Evolutionary conservation across 2,888 invertebrate genomes (phyloP), one percentile per base, ranked within the genome.

Genomic region (Dorcus hopei): DNA sequence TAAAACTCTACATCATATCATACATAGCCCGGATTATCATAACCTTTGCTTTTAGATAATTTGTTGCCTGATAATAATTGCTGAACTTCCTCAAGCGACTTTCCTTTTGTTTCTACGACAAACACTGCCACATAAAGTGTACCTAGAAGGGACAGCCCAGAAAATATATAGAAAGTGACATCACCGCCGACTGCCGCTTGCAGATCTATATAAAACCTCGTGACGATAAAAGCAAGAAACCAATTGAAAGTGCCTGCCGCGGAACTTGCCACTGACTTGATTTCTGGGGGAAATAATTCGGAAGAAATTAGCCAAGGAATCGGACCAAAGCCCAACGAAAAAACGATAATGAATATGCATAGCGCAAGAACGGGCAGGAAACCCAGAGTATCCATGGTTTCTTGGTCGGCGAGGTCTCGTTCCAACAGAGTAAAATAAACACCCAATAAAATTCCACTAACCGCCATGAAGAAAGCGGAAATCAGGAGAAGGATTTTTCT

Each of bases 231-330:
- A 45, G 90, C 90, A 67, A 91, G 80, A 11, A 89, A 75, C 93
- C 93, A 93, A 75, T 93, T 94, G 52, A 90, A 83, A 0, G 92
- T 85, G 23, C 91, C 90, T 1, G 91, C 90, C 23, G 91, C 85
- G 0, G 92, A 90, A 16, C 87, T 85, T 23, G 89, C 89, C 52
- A 89, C 82, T 3, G 87, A 88, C 72, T 91, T 91, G 58, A 93
- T 89, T 68, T 91, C 88, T 2, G 88, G 82, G 49, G 91, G 84
- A 74, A 95, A 90, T 9, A 95, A 80, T 75, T 95, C 95, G 2
- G 93, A 86, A 74, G 89, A 82, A 82, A 91, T 89, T 82, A 93
- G 84, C 91, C 91, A 92, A 0, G 94, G 94, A 48, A 95, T 90
- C 0, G 95, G 95, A 0, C 95, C 95, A 69, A 88, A 89, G 49